phyloP scores from a whole-genome alignment of 64 coral and sea anemone genomes.

The Montipora capricornis region DNA sequence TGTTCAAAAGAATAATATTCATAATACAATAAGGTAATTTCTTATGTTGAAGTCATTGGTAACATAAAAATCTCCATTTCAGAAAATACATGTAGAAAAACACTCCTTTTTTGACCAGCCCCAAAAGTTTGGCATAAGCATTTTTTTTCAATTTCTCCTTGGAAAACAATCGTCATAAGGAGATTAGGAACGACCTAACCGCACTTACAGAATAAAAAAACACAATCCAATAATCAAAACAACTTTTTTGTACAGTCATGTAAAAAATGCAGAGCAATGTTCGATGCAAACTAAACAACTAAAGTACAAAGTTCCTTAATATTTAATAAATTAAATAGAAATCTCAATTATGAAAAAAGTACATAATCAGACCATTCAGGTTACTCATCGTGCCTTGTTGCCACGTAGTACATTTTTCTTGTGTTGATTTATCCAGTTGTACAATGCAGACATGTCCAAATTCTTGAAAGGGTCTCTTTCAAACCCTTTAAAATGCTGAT shows the following conservation, averaged over 20 bases:
- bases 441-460: neutral
- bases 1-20: no score
- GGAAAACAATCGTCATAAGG: no score
- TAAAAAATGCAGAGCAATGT: neutral
- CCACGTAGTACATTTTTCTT: conserved; percentile 18
- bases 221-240: no score
- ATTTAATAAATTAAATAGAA: neutral
- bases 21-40: no score
- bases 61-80: no score
- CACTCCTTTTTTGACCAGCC: no score
- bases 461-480: neutral
- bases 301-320: neutral
- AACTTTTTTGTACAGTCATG: neutral
- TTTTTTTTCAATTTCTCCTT: no score
- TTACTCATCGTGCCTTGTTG: neutral
- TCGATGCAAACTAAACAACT: neutral
- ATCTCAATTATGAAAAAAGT: neutral
- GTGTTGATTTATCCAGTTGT: conserved; percentile 34
- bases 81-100: no score
- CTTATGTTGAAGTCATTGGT: no score
- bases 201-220: no score
- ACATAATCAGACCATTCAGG: neutral
- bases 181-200: no score
- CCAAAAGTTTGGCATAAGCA: no score
- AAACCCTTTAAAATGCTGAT: neutral